Percentiles rank a stretch among this genome's conserved stretches.
Conservation (phyloP, 2,888 invertebrate species). For the Melieria crassipennis region DNA sequence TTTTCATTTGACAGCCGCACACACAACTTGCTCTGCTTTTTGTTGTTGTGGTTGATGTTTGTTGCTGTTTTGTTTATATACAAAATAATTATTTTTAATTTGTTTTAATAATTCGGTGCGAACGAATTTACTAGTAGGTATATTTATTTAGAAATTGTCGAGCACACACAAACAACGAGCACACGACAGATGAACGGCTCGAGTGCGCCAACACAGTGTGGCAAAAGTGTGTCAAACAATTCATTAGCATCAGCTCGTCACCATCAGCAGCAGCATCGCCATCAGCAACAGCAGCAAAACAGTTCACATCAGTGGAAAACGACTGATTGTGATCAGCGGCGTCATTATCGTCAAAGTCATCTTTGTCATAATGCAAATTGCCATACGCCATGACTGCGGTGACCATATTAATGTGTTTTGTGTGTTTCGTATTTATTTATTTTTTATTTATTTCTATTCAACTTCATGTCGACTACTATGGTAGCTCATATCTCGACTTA, state of each 20-base stretch:
- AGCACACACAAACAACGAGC: no score
- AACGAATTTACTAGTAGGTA: no score
- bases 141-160: no score
- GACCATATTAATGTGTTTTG: not conserved
- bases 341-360: not conserved
- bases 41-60: no score
- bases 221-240: slow-evolving; percentile 38
- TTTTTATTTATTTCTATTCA: not conserved
- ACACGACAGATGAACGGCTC: no score
- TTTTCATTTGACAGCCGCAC: no score
- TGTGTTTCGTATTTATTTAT: not conserved
- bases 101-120: slow-evolving; percentile 7
- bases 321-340: no score
- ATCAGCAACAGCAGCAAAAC: not conserved
- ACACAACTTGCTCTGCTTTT: no score
- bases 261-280: not conserved
- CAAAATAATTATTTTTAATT: slow-evolving; percentile 10
- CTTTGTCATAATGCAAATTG: not conserved
- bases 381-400: not conserved
- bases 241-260: slow-evolving; percentile 27
- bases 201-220: slow-evolving; percentile 1
- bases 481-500: no score
- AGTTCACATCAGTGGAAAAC: not conserved
- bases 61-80: not conserved
- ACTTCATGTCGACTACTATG: no score